Base-by-base conservation (phyloP, 53 echinoderm and acorn worm genomes). In the Paelopatides confundens region DNA sequence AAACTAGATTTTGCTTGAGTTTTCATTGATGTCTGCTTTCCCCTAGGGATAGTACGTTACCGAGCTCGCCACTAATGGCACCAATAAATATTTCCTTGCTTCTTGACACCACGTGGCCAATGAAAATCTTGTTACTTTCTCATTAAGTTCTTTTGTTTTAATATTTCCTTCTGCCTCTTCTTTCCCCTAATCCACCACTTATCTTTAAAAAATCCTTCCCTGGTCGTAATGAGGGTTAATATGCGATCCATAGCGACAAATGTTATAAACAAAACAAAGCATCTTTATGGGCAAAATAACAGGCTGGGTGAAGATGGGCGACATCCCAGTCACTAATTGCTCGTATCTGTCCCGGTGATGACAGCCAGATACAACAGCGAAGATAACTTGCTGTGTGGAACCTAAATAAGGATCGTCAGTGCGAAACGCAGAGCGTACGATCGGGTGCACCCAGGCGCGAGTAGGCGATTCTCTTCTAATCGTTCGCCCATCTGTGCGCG, bases 201-300 rank as follows among this genome's bases (percentile, higher is more conserved):
- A 58, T 58, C 58, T 74, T 39, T n/a, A 40, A 40, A 39, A 38
- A 40, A 21, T 31, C 74, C 74, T 74, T 28, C 39, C 34, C 46
- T 74, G 17, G 74, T 74, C 74, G 47, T 74, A 74, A 74, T 46
- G 74, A 74, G 74, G 74, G 46, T 40, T 40, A 74, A 46, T 74
- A 74, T 74, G 74, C 74, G 23, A 74, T 74, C 74, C 74, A 40
- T 74, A 74, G 74, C 74, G 74, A 74, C 74, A 74, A 74, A 74
- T 74, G 74, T 39, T 74, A 74, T 74, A 74, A 74, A 74, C 74
- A 74, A 74, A 74, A 74, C 74, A 74, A 74, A 74, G 47, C 74
- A 46, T 39, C 24, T 74, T 74, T 39, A 74, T 74, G 74, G 74
- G 74, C 40, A 74, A 74, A 74, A 74, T 74, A 74, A 74, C 24